Evolutionary conservation across 1,140 invertebrate genomes (phyloP), one percentile per base, ranked within the genome.

Genomic region (Bombus sibiricus): DNA sequence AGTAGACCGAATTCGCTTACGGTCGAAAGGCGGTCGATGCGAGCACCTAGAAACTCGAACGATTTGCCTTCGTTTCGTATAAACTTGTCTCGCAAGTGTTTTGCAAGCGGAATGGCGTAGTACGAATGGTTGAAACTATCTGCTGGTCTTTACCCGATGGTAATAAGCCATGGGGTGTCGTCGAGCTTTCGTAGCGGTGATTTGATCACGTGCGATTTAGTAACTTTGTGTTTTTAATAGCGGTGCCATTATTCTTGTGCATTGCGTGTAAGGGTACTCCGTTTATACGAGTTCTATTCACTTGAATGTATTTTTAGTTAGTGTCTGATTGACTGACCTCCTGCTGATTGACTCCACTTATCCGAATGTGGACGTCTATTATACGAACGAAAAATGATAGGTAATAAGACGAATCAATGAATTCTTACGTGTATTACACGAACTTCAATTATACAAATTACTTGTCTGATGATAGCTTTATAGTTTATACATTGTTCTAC

Each of bases 11-110:
- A 57, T 73, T 68, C 53, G 80, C 34, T 77, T 76, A 81, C 59
- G 81, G 85, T 83, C n/a, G 59, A 39, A 72, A 39, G 53, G 69
- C 73, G 78, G 84, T 68, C 28, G 47, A 77, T 43, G n/a, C 62
- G 13, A 13, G 18, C 18, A n/a, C 10, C 62, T 12, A 66, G 41
- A 32, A 68, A 34, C n/a, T 66, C 15, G 2, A 15, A 4, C 32
- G 3, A 32, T 43, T n/a, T 34, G 18, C 32, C 18, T 37, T 59
- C 37, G 25, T 59, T 62, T 41, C 28, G n/a, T 28, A 34, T 15
- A 25, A 25, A 25, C 47, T 53, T 47, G 57, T n/a, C 10, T 39
- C 25, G 10, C 10, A 34, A 1, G 1, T 12, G 66, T 68, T 32
- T 32, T 13, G 6, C n/a, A 32, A 32, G 13, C 15, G 0, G n/a